Base-by-base conservation (phyloP, 2,888 invertebrate species). In the Dermolepida albohirtum region DNA sequence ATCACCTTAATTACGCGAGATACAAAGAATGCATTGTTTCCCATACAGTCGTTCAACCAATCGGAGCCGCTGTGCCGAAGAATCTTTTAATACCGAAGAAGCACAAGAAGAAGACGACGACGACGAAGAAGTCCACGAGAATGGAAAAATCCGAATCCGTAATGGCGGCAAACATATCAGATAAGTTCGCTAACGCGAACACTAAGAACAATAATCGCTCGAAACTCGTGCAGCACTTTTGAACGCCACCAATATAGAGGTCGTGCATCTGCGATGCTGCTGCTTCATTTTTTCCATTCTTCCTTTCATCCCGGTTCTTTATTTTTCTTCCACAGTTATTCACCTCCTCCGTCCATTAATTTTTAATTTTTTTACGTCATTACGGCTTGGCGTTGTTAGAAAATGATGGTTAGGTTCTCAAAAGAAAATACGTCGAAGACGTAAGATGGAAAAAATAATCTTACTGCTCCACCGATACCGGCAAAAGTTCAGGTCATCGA, bases 1-100 rank as follows among this genome's bases (percentile, higher is more conserved):
- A 74, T 74, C 73, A 72, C 70, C 67, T 73, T 74, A 74, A 74
- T 74, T 71, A 73, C 71, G 67, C 67, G 69, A 73, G 70, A 72
- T 74, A 70, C 64, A 65, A 54, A 62, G 62, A 66, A 52, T 40
- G 66, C 70, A 74, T 74, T 74, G 73, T 74, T 74, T 74, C 71
- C 72, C 72, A 74, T 63, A 69, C 68, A 66, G 43, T 65, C 34
- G 34, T 34, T 34, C 27, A 1, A 27, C 29, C 11, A 29, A 6
- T n/a, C 4, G 4, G 11, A n/a, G 59, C 43, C 16, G 11, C 7
- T 57, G 10, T 14, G 11, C 16, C 14, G 27, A 5, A 47, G 68
- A 68, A 69, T 59, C 65, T 64, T 66, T 52, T 34, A 34, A 34
- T 5, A 34, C 34, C 34, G 34, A 6, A 34, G 10, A 34, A 34